A percentile compares a stretch with the other conserved stretches of the same genome.
These are phyloP conservation scores for Bursaphelenchus okinawaensis DNA, from an alignment of 2,888 invertebrate genomes.

Conservation along the genomic window DNA sequence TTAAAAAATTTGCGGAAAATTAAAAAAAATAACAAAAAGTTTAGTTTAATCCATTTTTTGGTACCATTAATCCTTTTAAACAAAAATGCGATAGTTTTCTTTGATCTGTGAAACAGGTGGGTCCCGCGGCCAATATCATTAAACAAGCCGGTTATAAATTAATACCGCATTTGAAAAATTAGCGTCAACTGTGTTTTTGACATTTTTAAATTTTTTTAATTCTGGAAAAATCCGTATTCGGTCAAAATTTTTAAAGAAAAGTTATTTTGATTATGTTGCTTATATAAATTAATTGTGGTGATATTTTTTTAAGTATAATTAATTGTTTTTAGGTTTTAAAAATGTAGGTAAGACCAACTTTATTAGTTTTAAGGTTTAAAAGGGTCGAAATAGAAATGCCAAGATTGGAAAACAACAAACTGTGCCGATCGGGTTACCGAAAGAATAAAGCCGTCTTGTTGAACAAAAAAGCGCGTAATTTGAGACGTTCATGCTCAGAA, in stretches of 20 bases:
- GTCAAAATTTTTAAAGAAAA: no score
- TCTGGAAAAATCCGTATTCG: no score
- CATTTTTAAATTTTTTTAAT: background rate
- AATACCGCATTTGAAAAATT: background rate
- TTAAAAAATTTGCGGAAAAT: no score
- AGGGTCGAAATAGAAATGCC: no score
- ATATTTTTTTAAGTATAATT: no score
- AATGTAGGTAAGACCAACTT: no score
- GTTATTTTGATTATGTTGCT: no score
- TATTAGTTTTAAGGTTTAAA: no score
- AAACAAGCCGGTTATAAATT: no score
- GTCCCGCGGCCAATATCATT: background rate
- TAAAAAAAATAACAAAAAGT: no score
- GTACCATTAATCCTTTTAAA: background rate
- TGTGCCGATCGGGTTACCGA: background rate
- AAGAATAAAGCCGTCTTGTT: background rate
- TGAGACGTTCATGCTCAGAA: background rate
- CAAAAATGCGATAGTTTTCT: background rate
- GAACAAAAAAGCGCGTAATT: background rate
- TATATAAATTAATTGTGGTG: no score
- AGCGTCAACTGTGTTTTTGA: background rate
- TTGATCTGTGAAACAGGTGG: background rate
- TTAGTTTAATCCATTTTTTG: background rate
- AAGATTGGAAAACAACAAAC: background rate
- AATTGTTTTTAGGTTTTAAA: no score